A percentile compares a stretch with the other conserved stretches of the same genome.
Evolutionary conservation across 2,888 invertebrate genomes (phyloP).

Genomic region (Pseudolycoriella hygida): DNA sequence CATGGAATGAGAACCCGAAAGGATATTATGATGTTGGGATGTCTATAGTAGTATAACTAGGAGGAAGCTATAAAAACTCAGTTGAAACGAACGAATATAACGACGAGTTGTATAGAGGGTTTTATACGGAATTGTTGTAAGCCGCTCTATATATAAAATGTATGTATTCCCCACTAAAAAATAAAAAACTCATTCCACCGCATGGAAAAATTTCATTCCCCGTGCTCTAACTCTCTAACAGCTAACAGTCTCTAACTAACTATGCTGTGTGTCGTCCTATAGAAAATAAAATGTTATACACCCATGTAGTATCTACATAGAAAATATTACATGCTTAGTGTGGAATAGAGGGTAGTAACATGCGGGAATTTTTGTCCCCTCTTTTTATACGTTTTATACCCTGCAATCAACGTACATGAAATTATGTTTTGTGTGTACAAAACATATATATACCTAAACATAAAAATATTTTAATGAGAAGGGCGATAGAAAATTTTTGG

Average conservation of each 20-base stretch:
- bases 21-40: constrained; percentile 1
- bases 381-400: background rate
- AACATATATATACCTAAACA: background rate
- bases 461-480: background rate
- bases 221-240: constrained; percentile 3
- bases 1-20: background rate
- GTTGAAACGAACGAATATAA: background rate
- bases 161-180: background rate
- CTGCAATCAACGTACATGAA: constrained; percentile 1
- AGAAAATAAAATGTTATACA: too few relatives aligned
- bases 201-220: constrained; percentile 1
- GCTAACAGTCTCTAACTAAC: background rate
- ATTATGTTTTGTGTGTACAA: background rate
- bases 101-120: background rate
- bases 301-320: too few relatives aligned
- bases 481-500: background rate
- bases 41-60: background rate
- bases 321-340: background rate
- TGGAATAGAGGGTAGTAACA: background rate
- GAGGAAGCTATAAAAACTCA: background rate
- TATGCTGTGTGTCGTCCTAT: background rate
- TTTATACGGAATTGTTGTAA: background rate
- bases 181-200: background rate
- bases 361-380: constrained; percentile 1
- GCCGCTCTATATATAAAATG: background rate